These are phyloP conservation scores for Engraulis encrasicolus DNA, from an alignment of 2,113 vertebrate species.

Conservation along the genomic window DNA sequence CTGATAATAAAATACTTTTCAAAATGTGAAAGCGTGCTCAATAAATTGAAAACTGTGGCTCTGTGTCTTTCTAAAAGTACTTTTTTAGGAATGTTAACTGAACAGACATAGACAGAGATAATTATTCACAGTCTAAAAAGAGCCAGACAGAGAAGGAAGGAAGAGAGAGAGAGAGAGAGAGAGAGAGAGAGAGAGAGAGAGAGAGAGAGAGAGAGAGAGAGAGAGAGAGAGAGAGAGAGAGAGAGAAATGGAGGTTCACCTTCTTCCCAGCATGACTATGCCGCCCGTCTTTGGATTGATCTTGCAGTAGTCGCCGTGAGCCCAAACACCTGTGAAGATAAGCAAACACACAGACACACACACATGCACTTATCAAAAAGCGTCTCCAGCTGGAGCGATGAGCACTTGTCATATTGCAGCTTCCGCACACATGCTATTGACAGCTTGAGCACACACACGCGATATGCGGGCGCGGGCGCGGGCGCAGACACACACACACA, in stretches of 20 bases:
- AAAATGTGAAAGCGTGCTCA: too few species aligned
- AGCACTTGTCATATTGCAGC: background rate
- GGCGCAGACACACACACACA: too few species aligned
- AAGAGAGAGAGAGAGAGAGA: background rate
- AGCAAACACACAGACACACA: background rate
- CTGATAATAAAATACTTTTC: background rate
- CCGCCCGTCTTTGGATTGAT: conserved; percentile 94
- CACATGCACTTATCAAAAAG: background rate
- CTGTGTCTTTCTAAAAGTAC: too few species aligned
- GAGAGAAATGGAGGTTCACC: conserved; percentile 68
- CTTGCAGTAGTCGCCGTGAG: conserved; percentile 94
- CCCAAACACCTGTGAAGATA: conserved; percentile 84
- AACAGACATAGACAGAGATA: too few species aligned
- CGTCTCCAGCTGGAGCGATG: background rate
- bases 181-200: background rate
- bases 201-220: background rate
- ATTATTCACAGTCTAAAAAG: too few species aligned
- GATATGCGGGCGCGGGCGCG: background rate
- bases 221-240: background rate
- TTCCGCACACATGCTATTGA: background rate
- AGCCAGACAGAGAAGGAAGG: too few species aligned
- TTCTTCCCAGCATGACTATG: conserved; percentile 93
- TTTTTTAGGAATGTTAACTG: too few species aligned
- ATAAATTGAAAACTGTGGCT: too few species aligned
- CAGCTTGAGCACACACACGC: background rate